Evolutionary conservation across 2,113 vertebrate genomes (phyloP).

Genomic region (Seriola rivoliana): DNA sequence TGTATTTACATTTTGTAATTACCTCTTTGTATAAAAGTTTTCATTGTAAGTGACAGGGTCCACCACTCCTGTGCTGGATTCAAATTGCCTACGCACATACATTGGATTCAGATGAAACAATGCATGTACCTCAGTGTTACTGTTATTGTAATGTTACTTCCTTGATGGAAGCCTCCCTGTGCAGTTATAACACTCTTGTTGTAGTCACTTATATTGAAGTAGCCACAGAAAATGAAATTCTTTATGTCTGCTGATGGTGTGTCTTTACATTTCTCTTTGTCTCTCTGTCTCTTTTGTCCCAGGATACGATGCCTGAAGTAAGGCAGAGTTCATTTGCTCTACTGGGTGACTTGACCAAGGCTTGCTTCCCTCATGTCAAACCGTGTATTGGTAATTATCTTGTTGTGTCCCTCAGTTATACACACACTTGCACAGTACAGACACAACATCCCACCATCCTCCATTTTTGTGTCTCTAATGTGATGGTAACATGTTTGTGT

Average conservation of each 20-base stretch:
- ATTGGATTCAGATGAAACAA: not conserved
- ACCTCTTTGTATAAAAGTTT: fast-evolving
- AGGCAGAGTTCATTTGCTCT: constrained; percentile 96
- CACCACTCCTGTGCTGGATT: not conserved
- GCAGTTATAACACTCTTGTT: not conserved
- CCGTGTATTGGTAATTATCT: constrained; percentile 91
- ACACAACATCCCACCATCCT: not conserved
- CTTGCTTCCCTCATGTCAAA: constrained; percentile 95
- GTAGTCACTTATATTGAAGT: not conserved
- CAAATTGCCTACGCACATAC: not conserved
- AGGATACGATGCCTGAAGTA: constrained; percentile 97
- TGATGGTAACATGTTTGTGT: not conserved
- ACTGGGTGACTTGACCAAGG: constrained; percentile 95
- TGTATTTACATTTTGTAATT: not conserved
- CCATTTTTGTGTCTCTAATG: not conserved
- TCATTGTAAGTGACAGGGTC: not conserved
- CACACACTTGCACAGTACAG: not conserved
- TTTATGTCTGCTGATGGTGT: not conserved
- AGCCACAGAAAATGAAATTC: not conserved
- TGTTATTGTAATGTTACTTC: not conserved
- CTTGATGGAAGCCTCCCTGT: not conserved
- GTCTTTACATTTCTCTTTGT: constrained; percentile 45
- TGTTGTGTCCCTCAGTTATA: no score
- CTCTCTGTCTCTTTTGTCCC: constrained; percentile 37
- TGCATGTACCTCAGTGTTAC: not conserved